Conservation (phyloP, 2,888 invertebrate species). For the Drosophila kambysellisi region DNA sequence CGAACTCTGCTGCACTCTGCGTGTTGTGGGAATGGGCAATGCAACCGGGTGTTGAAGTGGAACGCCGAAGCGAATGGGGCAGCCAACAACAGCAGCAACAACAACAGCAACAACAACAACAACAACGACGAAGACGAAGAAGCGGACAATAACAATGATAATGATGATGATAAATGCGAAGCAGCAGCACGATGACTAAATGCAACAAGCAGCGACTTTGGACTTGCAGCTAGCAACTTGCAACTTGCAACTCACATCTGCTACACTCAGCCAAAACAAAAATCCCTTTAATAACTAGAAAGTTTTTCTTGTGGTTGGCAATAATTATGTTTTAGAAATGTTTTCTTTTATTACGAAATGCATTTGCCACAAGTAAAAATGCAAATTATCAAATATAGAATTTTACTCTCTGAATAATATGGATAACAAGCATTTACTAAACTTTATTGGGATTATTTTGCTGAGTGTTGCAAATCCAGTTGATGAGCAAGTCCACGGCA, state of each 20-base stretch:
- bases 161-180: conserved; percentile 14
- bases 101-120: neutral
- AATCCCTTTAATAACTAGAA: neutral
- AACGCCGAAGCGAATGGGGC: conserved; percentile 60
- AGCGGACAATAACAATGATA: conserved; percentile 16
- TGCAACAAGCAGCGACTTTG: conserved; percentile 73
- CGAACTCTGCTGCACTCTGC: conserved; percentile 80
- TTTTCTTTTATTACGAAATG: too few species aligned
- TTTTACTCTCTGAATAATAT: neutral
- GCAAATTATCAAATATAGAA: neutral
- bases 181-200: conserved; percentile 70
- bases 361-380: too few species aligned
- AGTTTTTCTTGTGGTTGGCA: neutral
- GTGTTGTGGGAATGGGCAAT: conserved; percentile 72
- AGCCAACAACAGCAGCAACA: conserved; percentile 28
- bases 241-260: conserved; percentile 45
- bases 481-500: conserved; percentile 75
- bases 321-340: neutral
- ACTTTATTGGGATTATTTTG: neutral
- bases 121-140: neutral
- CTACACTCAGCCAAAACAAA: conserved; percentile 1
- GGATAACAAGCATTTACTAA: neutral
- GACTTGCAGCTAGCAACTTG: conserved; percentile 50
- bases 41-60: conserved; percentile 73
- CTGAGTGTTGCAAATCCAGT: conserved; percentile 56